These are phyloP conservation scores for Cordylochernes scorpioides DNA, from an alignment of 2,888 invertebrate species.

Conservation along the genomic window DNA sequence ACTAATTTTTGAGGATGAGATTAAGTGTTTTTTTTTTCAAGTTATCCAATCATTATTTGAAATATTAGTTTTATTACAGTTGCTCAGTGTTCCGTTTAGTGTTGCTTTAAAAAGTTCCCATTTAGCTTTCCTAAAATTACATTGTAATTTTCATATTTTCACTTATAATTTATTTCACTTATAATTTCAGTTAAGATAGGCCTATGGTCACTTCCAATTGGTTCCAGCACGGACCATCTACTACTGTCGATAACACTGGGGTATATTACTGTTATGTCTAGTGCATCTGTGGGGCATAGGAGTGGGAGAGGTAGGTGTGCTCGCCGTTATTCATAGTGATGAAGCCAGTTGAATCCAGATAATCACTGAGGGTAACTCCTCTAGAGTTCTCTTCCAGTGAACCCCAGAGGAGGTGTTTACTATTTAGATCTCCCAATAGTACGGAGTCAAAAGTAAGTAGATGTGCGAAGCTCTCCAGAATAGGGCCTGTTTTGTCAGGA, in stretches of 20 bases:
- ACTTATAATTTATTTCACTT: background rate
- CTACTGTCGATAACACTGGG: background rate
- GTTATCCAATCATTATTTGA: background rate
- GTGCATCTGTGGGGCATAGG: slow-evolving; percentile 1
- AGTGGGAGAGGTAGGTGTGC: background rate
- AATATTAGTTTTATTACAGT: background rate
- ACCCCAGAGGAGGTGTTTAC: background rate
- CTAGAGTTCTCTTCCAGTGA: background rate
- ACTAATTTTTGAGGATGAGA: slow-evolving; percentile 2
- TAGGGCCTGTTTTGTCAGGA: background rate
- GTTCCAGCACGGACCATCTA: slow-evolving; percentile 1
- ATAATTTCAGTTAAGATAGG: slow-evolving; percentile 1
- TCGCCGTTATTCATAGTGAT: slow-evolving; percentile 3
- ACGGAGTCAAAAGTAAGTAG: background rate
- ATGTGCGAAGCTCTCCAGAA: background rate
- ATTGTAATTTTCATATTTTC: background rate
- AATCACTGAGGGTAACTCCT: background rate
- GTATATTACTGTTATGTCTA: background rate
- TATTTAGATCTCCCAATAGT: slow-evolving; percentile 2
- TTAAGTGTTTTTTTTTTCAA: background rate
- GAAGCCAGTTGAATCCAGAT: background rate
- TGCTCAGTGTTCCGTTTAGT: background rate
- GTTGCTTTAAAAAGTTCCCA: slow-evolving; percentile 1
- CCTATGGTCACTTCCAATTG: slow-evolving; percentile 3
- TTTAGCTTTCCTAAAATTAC: slow-evolving; percentile 2